Percentiles rank a stretch among this genome's conserved stretches.
These are phyloP conservation scores for Trachops cirrhosus DNA, from an alignment of 2,797 vertebrate species.

Conservation along the genomic window DNA sequence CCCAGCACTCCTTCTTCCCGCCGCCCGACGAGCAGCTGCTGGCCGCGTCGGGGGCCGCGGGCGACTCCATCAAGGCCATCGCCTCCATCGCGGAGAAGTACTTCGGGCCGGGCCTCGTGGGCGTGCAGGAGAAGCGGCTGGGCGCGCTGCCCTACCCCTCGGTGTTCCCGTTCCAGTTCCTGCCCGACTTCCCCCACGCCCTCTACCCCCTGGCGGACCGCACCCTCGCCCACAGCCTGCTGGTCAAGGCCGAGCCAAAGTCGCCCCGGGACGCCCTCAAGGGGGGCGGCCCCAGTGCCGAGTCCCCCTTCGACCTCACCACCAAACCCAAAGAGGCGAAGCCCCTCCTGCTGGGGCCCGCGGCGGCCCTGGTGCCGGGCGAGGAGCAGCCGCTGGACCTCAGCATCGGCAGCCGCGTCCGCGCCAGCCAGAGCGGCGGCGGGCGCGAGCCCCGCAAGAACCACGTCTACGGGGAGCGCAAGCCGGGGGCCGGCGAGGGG, in stretches of 20 bases:
- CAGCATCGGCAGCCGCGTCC: conserved; percentile 93
- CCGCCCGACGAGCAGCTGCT: conserved; percentile 96
- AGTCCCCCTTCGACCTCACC: conserved; percentile 98
- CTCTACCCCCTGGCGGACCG: conserved; percentile 92
- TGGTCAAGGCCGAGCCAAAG: conserved; percentile 97
- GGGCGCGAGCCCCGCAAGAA: conserved; percentile 90
- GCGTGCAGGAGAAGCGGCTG: conserved; percentile 97
- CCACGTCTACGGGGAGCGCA: conserved; percentile 90
- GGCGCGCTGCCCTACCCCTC: conserved; percentile 95
- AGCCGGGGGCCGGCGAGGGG: conserved; percentile 87
- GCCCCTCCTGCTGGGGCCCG: conserved; percentile 83
- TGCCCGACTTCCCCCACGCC: conserved; percentile 96
- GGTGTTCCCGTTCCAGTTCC: conserved; percentile 97
- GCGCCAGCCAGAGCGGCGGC: conserved; percentile 93
- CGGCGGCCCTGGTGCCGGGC: conserved; percentile 82
- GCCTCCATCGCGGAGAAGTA: conserved; percentile 99
- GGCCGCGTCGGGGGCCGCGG: conserved; percentile 87
- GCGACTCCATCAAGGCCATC: conserved; percentile 99
- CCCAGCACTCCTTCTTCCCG: conserved; percentile 96
- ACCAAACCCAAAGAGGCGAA: conserved; percentile 95
- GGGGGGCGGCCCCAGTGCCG: conserved; percentile 85
- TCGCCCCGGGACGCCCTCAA: conserved; percentile 93
- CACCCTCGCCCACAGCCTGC: conserved; percentile 91
- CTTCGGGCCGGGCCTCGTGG: conserved; percentile 97
- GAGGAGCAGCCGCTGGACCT: conserved; percentile 98